These are phyloP conservation scores for Lipotes vexillifer DNA, from an alignment of 2,113 vertebrate genomes.

Conservation along the genomic window DNA sequence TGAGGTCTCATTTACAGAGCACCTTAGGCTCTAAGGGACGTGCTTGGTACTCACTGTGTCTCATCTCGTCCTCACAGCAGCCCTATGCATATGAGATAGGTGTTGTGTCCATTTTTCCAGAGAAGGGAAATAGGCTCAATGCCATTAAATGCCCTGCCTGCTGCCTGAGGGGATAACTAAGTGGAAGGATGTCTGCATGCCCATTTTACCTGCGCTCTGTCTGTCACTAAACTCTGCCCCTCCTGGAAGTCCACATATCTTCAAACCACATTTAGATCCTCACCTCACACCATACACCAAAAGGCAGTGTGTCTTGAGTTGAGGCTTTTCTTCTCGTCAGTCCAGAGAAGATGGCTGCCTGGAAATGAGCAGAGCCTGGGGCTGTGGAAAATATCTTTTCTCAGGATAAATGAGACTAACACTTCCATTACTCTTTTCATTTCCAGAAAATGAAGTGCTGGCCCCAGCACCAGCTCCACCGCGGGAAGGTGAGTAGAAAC, in stretches of 20 bases:
- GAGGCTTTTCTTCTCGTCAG: neutral
- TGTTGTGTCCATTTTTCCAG: neutral
- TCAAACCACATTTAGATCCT: neutral
- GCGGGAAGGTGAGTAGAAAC: conserved; percentile 79
- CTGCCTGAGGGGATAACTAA: neutral
- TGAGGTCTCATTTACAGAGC: neutral
- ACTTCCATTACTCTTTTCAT: conserved; percentile 39
- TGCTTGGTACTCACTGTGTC: neutral
- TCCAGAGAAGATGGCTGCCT: neutral
- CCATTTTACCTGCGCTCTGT: neutral
- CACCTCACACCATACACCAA: neutral
- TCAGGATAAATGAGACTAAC: neutral
- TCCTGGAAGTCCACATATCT: neutral
- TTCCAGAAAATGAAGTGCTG: conserved; percentile 81
- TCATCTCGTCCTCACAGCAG: neutral
- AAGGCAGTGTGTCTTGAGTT: neutral
- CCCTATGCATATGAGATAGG: neutral
- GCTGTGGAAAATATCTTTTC: neutral
- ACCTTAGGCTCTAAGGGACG: neutral
- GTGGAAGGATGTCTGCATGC: too few species aligned
- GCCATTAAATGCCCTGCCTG: neutral
- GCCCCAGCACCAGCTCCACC: conserved; percentile 54
- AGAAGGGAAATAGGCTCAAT: neutral
- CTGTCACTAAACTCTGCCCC: too few species aligned
- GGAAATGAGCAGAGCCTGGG: neutral